Base-by-base conservation (phyloP, 2,797 vertebrate species). In the Ceryle rudis region DNA sequence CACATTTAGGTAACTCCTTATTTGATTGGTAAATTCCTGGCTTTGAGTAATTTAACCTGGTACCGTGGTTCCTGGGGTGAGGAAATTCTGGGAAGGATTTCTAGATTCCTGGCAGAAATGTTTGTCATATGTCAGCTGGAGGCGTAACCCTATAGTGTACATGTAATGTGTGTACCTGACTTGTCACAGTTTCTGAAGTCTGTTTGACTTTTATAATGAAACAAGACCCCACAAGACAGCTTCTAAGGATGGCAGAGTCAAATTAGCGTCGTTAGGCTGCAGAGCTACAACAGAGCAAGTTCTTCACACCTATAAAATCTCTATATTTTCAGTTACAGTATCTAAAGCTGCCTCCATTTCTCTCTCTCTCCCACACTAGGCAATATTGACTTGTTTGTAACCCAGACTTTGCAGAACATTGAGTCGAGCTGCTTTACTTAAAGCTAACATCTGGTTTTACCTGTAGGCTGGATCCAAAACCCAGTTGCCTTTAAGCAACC, bases 401-500 rank as follows among this genome's bases (percentile, higher is more conserved):
- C 31, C 31, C 55, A 65, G 1, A 41, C 49, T 66, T 51, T 60
- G 65, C 42, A 69, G 79, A 39, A 75, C 73, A 82, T 20, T 78
- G 73, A 93, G 20, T 93, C 2, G 6, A 62, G n/a, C 19, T 29
- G 17, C 58, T 86, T 66, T 87, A 49, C 31, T 25, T 84, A 25
- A 51, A 80, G 60, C 58, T 75, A 25, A 60, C 5, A 0, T 33
- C 55, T 67, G 73, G 18, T 21, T 86, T 70, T 42, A 64, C 7
- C 10, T 18, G 11, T 31, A 75, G 4, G 60, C 74, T 66, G 64
- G 25, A 91, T 81, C 89, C 94, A 94, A 93, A 94, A 62, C 65
- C 28, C 37, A 54, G 0, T 9, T 90, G 73, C 81, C 93, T 82
- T 87, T 51, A 64, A 93, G 95, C 84, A 93, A 69, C 91, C 93